Percentiles rank a stretch among this genome's conserved stretches.
These are phyloP conservation scores for Lissonota sp. DNA, from an alignment of 2,888 invertebrate genomes.

Conservation along the genomic window DNA sequence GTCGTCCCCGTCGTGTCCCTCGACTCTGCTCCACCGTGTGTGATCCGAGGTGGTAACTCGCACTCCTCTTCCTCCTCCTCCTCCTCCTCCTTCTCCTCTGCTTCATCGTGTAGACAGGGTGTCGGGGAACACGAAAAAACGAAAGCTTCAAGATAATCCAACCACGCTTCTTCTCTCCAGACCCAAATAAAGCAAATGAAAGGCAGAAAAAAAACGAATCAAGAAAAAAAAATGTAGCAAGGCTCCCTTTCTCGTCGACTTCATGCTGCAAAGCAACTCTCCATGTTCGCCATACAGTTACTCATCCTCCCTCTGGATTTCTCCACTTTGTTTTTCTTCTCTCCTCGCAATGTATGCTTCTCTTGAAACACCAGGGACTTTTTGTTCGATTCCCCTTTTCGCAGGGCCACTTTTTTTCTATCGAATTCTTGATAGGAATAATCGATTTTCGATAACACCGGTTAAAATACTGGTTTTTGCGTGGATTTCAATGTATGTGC, in stretches of 20 bases:
- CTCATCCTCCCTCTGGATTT: slow-evolving; percentile 42
- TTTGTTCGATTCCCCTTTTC: slow-evolving; percentile 18
- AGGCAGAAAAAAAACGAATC: slow-evolving; percentile 12
- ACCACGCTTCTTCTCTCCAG: slow-evolving; percentile 49
- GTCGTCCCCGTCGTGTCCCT: slow-evolving; percentile 65
- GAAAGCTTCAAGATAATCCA: slow-evolving; percentile 58
- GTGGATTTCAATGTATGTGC: slow-evolving; percentile 4
- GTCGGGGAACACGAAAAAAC: slow-evolving; percentile 65
- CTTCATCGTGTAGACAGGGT: slow-evolving; percentile 61
- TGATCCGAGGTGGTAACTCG: slow-evolving; percentile 69
- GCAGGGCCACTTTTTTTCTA: slow-evolving; percentile 23
- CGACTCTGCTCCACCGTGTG: slow-evolving; percentile 50
- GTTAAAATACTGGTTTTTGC: slow-evolving; percentile 34
- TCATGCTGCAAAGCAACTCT: slow-evolving; percentile 57
- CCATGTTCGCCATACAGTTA: slow-evolving; percentile 16
- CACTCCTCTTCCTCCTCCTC: slow-evolving; percentile 49
- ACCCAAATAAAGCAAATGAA: slow-evolving; percentile 56
- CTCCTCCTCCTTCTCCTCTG: slow-evolving; percentile 7
- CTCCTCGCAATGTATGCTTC: slow-evolving; percentile 7
- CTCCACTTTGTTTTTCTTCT: slow-evolving; percentile 34
- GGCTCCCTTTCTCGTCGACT: slow-evolving; percentile 48
- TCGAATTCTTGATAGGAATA: slow-evolving; percentile 52
- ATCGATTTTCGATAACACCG: slow-evolving; percentile 49
- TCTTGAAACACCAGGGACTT: neutral
- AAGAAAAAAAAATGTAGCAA: slow-evolving; percentile 35